phyloP scores from a whole-genome alignment of 2,888 invertebrate species.

The Drosophila suboccidentalis region DNA sequence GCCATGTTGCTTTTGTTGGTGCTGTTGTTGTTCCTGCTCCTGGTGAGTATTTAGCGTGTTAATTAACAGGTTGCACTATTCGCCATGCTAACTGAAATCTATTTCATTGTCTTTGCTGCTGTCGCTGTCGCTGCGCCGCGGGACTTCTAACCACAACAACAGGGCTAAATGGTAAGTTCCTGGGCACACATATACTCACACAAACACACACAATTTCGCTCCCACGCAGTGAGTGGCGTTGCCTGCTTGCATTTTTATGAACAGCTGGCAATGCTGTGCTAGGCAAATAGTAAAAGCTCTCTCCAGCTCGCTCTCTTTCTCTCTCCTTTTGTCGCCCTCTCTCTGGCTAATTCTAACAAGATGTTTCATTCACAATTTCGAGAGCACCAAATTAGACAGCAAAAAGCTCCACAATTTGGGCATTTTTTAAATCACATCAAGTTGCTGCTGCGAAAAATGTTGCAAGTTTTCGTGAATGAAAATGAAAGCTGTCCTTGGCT shows the following conservation, averaged over 20 bases:
- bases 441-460: constrained; percentile 45
- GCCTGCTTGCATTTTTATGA: constrained; percentile 33
- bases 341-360: constrained; percentile 13
- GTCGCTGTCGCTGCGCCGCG: constrained; percentile 42
- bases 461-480: constrained; percentile 76
- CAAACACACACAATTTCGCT: constrained; percentile 16
- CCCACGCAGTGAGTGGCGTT: constrained; percentile 49
- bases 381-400: constrained; percentile 50
- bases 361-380: constrained; percentile 75
- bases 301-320: constrained; percentile 22
- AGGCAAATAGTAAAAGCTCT: constrained; percentile 66
- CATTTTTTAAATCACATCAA: constrained; percentile 66
- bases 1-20: constrained; percentile 90
- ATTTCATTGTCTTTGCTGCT: constrained; percentile 1
- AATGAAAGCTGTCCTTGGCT: constrained; percentile 58
- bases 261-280: constrained; percentile 60
- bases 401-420: constrained; percentile 56
- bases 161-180: constrained; percentile 85
- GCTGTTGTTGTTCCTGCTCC: constrained; percentile 90
- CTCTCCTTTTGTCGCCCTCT: constrained; percentile 9
- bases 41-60: constrained; percentile 86
- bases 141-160: constrained; percentile 60
- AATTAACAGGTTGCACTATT: constrained; percentile 2
- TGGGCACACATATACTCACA: constrained; percentile 21
- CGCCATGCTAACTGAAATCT: constrained; percentile 8